These are phyloP conservation scores for Nyctalus aviator DNA, from an alignment of 2,797 vertebrate species.

Conservation along the genomic window DNA sequence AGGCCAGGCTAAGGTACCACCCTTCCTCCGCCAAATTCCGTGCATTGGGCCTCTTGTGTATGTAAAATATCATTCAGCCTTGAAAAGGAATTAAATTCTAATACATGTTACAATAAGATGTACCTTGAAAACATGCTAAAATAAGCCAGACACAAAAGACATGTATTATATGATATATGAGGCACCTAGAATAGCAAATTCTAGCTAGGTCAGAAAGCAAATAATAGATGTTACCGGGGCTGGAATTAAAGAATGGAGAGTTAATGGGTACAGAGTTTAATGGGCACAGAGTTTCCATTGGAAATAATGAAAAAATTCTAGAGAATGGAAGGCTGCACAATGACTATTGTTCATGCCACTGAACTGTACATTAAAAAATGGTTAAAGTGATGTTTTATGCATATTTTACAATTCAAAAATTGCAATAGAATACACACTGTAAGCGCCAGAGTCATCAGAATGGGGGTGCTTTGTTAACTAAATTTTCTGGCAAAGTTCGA, in stretches of 20 bases:
- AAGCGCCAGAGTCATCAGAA: background rate
- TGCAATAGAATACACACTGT: background rate
- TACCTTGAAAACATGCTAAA: conserved; percentile 18
- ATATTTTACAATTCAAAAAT: background rate
- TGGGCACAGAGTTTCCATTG: background rate
- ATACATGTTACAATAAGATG: background rate
- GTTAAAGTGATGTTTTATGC: conserved; percentile 2
- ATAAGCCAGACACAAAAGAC: background rate
- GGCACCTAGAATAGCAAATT: background rate
- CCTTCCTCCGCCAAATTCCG: no score
- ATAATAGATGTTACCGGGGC: background rate
- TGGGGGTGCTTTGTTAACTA: background rate
- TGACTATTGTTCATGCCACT: background rate
- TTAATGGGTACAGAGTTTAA: background rate
- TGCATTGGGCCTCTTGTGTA: background rate
- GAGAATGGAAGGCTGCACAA: background rate
- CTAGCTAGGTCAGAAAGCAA: background rate
- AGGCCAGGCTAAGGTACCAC: no score
- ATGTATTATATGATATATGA: background rate
- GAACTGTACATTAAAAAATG: background rate
- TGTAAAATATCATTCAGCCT: background rate
- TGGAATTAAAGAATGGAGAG: background rate
- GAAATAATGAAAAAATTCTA: background rate
- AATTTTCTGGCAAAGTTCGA: conserved; percentile 16
- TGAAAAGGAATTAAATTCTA: conserved; percentile 34